These are phyloP conservation scores for Glyphotaelius pellucidus DNA, from an alignment of 2,888 invertebrate species.

Conservation along the genomic window DNA sequence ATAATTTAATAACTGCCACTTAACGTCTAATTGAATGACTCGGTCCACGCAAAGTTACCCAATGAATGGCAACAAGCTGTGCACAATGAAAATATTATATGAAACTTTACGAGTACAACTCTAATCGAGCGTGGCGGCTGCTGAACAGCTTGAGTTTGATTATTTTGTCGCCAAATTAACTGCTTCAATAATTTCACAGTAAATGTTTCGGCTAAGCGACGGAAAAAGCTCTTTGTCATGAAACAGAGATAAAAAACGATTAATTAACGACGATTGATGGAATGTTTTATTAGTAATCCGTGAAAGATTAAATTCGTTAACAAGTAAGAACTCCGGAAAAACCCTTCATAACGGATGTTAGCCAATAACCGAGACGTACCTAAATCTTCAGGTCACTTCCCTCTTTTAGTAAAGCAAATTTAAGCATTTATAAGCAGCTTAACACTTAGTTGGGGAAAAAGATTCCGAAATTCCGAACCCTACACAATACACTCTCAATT, in stretches of 20 bases:
- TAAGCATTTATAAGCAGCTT: too few species aligned
- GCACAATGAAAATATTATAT: conserved; percentile 2
- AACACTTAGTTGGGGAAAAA: too few species aligned
- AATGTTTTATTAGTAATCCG: not conserved
- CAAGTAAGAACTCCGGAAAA: not conserved
- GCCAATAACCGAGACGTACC: not conserved
- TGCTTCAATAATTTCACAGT: not conserved
- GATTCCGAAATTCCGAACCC: too few species aligned
- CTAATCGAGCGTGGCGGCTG: not conserved
- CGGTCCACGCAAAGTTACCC: conserved; percentile 26
- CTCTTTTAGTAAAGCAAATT: not conserved
- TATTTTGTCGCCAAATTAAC: not conserved
- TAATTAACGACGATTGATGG: not conserved
- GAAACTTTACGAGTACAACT: not conserved
- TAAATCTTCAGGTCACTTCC: not conserved
- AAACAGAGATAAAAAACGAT: not conserved
- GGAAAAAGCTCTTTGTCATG: not conserved
- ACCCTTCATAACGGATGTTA: not conserved
- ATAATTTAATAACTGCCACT: conserved; percentile 24
- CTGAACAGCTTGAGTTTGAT: not conserved
- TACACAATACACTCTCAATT: too few species aligned
- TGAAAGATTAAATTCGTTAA: not conserved
- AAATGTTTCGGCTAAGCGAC: conserved; percentile 2
- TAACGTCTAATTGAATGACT: conserved; percentile 19
- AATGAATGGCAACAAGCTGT: conserved; percentile 3